Percentiles rank a stretch among this genome's conserved stretches.
Evolutionary conservation across 1,140 invertebrate genomes (phyloP).

Genomic region (Cecropterus lyciades): DNA sequence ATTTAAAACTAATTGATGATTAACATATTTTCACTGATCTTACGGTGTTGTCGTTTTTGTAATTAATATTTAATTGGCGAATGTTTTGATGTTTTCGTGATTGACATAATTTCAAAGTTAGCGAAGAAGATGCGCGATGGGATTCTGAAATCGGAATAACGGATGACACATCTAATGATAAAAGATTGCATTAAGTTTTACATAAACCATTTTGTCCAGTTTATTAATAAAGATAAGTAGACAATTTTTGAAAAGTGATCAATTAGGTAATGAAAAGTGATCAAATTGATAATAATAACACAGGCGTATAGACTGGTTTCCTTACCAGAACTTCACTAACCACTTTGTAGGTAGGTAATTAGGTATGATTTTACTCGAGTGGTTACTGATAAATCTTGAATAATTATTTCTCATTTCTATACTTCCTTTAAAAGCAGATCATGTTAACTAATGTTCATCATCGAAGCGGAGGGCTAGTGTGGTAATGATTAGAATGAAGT

Average conservation of each 20-base stretch:
- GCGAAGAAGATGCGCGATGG: slow-evolving; percentile 17
- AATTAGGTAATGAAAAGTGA: no score
- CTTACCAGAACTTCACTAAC: no score
- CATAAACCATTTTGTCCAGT: no score
- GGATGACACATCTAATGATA: no score
- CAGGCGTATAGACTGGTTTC: no score
- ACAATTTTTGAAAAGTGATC: no score
- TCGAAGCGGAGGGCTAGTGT: slow-evolving; percentile 39
- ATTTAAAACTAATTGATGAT: slow-evolving; percentile 17
- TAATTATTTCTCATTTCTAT: background rate
- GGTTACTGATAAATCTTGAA: no score
- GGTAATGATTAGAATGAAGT: slow-evolving; percentile 61
- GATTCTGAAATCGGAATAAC: slow-evolving; percentile 3
- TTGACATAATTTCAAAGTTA: slow-evolving; percentile 14
- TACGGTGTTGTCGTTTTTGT: slow-evolving; percentile 3
- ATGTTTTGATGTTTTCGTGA: slow-evolving; percentile 5
- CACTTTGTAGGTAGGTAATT: no score
- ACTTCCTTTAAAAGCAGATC: background rate
- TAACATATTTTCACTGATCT: slow-evolving; percentile 12
- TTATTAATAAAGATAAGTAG: no score
- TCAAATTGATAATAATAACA: no score
- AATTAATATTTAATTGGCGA: slow-evolving; percentile 7
- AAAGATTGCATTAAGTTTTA: no score
- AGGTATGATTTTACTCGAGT: no score
- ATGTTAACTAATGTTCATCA: background rate